Evolutionary conservation across 2,888 invertebrate species (phyloP).

Genomic region (Cheilosia scutellata): DNA sequence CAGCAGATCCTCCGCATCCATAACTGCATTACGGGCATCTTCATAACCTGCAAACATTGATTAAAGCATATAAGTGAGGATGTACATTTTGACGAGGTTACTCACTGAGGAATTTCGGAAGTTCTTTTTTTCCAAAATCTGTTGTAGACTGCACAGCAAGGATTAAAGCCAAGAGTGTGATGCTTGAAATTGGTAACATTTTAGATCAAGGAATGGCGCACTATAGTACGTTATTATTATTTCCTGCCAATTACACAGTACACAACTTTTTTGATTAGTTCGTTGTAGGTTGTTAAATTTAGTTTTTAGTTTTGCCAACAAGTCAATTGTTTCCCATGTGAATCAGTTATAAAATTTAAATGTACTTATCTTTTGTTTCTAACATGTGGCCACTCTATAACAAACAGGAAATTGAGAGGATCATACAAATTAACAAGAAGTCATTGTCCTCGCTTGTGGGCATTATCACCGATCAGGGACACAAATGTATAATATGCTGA

Average conservation of each 20-base stretch:
- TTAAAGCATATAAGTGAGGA: not conserved
- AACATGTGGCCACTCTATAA: too few relatives aligned
- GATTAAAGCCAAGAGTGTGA: not conserved
- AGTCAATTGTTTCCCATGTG: too few relatives aligned
- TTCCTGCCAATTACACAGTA: not conserved
- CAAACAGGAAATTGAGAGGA: too few relatives aligned
- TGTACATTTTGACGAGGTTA: not conserved
- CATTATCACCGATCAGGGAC: too few relatives aligned
- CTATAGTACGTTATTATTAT: not conserved
- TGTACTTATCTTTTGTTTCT: too few relatives aligned
- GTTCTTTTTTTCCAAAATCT: not conserved
- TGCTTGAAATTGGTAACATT: conserved; percentile 4
- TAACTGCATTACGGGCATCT: conserved; percentile 80
- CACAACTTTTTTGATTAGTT: not conserved
- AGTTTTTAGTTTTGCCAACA: too few relatives aligned
- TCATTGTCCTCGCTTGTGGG: too few relatives aligned
- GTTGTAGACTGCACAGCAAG: not conserved
- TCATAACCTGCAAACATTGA: conserved; percentile 79
- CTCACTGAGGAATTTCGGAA: conserved; percentile 41
- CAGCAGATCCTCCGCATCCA: conserved; percentile 80
- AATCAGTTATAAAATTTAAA: too few relatives aligned
- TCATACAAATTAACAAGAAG: too few relatives aligned
- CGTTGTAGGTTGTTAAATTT: too few relatives aligned
- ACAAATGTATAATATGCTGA: too few relatives aligned
- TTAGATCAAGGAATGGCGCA: not conserved